Evolutionary conservation across 1,140 invertebrate species (phyloP), one percentile per base, ranked within the genome.

Genomic region (Drosophila cardini): DNA sequence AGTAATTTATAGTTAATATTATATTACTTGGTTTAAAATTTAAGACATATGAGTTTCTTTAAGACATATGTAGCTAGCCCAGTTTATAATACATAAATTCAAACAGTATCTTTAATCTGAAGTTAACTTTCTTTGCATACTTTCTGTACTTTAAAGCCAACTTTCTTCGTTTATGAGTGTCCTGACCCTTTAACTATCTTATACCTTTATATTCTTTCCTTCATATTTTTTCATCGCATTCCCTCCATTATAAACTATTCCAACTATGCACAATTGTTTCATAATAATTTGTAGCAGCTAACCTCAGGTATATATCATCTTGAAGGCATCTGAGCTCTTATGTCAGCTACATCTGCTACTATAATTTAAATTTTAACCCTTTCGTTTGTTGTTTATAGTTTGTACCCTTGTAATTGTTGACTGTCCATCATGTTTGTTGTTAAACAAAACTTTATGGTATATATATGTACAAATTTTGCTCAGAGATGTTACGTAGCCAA

Each of bases 341-440:
- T 65, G 62, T 40, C 15, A 43, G 36, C n/a, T 57, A 55, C 71
- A 73, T 60, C 76, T 84, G 80, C 72, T 61, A 45, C 40, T 68
- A 74, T 80, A 69, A 84, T 83, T 83, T 83, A 83, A 80, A 83
- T 83, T 76, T 72, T 69, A 80, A 72, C 57, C 67, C 76, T 69
- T 79, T 77, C 62, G 65, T 50, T 72, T 72, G 15, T 43, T 60
- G 16, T 56, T 63, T 72, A 30, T 53, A 76, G 56, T 53, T 71
- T 58, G 46, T 63, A 60, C 30, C 61, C 61, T 57, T 56, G 76
- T 72, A 80, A 76, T 81, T 81, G 78, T 82, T 81, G 80, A 84
- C 65, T 76, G 80, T 83, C 80, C 80, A 84, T 83, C 80, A 83
- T 78, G 80, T 84, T 84, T 83, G 80, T 79, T 83, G 21, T 76